Conservation (phyloP, 2,113 vertebrate genomes). For the Pachycephala philippinensis region DNA sequence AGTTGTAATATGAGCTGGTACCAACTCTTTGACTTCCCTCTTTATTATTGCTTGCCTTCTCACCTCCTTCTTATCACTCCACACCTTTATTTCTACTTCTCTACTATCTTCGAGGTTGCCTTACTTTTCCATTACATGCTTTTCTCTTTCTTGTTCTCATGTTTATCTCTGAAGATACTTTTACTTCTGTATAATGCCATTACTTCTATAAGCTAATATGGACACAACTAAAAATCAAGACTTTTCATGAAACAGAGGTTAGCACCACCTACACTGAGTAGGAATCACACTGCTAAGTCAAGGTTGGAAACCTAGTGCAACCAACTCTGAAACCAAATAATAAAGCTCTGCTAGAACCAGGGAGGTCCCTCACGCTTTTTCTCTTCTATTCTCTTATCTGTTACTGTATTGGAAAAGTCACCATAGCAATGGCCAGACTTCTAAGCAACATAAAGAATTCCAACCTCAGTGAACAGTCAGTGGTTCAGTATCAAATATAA, state of each 20-base stretch:
- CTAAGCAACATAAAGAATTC: not conserved
- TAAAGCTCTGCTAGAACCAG: not conserved
- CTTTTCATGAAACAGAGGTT: not conserved
- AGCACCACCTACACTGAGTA: not conserved
- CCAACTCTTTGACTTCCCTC: not conserved
- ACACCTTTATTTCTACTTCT: not conserved
- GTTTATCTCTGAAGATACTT: not conserved
- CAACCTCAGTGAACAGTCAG: not conserved
- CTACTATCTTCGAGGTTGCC: not conserved
- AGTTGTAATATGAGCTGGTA: not conserved
- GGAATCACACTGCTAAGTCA: not conserved
- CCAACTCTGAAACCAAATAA: not conserved
- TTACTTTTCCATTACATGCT: not conserved
- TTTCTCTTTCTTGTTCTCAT: not conserved
- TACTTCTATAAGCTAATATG: not conserved
- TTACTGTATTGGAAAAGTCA: not conserved
- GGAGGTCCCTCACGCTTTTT: not conserved
- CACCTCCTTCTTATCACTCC: not conserved
- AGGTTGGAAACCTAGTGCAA: not conserved
- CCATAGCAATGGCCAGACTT: not conserved
- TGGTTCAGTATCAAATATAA: not conserved
- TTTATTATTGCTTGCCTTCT: not conserved
- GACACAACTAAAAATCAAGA: not conserved
- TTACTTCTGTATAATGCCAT: not conserved
- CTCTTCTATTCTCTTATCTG: not conserved